Base-by-base conservation (phyloP, 2,797 vertebrate species). In the Dallia pectoralis region DNA sequence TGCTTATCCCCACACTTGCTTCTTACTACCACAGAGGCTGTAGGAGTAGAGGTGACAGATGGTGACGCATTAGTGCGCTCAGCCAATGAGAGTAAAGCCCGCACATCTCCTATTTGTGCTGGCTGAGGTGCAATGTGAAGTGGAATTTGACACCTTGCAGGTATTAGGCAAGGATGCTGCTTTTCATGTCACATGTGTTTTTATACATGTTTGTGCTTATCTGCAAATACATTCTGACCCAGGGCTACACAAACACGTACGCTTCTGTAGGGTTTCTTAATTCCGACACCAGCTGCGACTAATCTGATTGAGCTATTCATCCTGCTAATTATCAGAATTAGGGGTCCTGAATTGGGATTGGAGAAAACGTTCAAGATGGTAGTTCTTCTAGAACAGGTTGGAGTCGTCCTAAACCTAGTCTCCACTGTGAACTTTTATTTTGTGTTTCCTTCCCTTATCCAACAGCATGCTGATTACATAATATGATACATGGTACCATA, bases 21-120 rank as follows among this genome's bases (percentile, higher is more conserved):
- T 80, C 83, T 81, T 70, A 73, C 77, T 84, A 51, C 83, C 75
- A 80, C 86, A 82, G 85, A 82, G 86, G 85, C 65, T 71, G 75
- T 74, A 67, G 79, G 64, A 88, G 84, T 80, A 82, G 65, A 51
- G 40, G 74, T 82, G 81, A 84, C 85, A 84, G 76, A 83, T 78
- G 85, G 86, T 92, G 91, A 92, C 89, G 91, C 85, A 76, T 82
- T 69, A 68, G 74, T 77, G 84, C 83, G 71, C 69, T 8, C 84
- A 90, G 81, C 91, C 92, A 92, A 91, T 87, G 80, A 79, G 85
- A 84, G 77, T 32, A 29, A 53, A 56, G 64, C 47, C 75, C 1
- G 18, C 72, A 66, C 70, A 72, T 40, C 7, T 66, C 16, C 30
- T 30, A 7, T 19, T n/a, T 56, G n/a, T 44, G 40, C 12, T 44